Conservation (phyloP, 2,888 invertebrate species). For the Crepidodera aurea region DNA sequence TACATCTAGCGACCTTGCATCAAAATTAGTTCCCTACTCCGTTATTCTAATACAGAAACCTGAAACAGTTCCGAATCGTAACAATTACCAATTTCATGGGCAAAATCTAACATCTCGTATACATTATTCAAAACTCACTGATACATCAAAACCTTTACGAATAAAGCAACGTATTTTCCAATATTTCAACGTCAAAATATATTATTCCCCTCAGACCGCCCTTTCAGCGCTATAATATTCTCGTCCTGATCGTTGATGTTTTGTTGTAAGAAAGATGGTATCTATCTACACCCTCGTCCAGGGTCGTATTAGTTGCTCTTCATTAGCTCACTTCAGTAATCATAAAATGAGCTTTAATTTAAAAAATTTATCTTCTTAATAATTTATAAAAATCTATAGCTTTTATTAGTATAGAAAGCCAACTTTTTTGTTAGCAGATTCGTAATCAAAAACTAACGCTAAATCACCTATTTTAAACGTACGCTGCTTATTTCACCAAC, state of each 20-base stretch:
- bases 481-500: too few relatives aligned
- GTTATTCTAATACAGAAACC: too few relatives aligned
- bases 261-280: conserved; percentile 2
- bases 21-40: too few relatives aligned
- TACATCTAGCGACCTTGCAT: too few relatives aligned
- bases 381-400: too few relatives aligned
- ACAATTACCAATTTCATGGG: not conserved
- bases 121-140: conserved; percentile 7
- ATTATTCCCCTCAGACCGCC: conserved; percentile 4
- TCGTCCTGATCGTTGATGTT: not conserved
- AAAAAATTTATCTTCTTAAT: too few relatives aligned
- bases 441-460: too few relatives aligned
- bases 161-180: conserved; percentile 10
- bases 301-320: not conserved
- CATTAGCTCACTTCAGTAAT: too few relatives aligned
- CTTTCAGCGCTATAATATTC: conserved; percentile 7
- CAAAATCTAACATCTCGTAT: not conserved
- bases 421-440: too few relatives aligned
- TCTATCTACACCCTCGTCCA: not conserved
- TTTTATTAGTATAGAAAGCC: too few relatives aligned
- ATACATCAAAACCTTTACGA: not conserved
- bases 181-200: conserved; percentile 21
- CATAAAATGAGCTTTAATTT: too few relatives aligned
- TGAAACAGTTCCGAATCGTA: not conserved
- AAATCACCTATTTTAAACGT: too few relatives aligned